A percentile compares a stretch with the other conserved stretches of the same genome.
phyloP scores from a whole-genome alignment of 2,888 invertebrate genomes.

The Anodontia alba region DNA sequence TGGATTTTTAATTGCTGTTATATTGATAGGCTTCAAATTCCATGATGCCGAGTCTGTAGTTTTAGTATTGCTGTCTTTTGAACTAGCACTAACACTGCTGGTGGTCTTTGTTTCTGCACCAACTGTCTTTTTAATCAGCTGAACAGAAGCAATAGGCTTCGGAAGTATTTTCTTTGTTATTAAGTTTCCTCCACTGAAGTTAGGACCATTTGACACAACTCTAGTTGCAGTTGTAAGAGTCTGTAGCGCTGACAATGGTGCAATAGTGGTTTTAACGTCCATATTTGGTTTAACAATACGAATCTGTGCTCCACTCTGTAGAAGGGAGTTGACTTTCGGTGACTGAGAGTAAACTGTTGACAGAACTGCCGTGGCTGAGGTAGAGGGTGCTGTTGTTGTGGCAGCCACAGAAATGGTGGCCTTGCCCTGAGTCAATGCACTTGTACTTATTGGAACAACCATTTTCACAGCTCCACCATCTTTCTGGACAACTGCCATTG shows the following conservation, averaged over 20 bases:
- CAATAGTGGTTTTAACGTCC: slow-evolving; percentile 23
- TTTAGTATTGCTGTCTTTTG: slow-evolving; percentile 2
- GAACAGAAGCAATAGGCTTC: slow-evolving; percentile 13
- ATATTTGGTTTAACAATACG: slow-evolving; percentile 47
- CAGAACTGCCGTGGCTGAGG: slow-evolving; percentile 33
- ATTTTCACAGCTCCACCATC: slow-evolving; percentile 55
- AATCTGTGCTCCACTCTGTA: slow-evolving; percentile 38
- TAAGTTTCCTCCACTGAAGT: slow-evolving; percentile 43
- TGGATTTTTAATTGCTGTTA: neutral
- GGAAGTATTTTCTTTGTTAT: slow-evolving; percentile 25
- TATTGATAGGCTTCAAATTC: slow-evolving; percentile 9
- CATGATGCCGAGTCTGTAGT: neutral
- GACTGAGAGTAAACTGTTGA: slow-evolving; percentile 44
- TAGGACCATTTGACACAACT: slow-evolving; percentile 43
- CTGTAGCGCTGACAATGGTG: slow-evolving; percentile 46
- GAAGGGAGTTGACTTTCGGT: slow-evolving; percentile 42
- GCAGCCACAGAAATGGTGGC: slow-evolving; percentile 20
- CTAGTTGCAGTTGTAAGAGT: slow-evolving; percentile 50
- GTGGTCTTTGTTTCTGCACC: neutral
- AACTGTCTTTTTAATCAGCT: slow-evolving; percentile 26
- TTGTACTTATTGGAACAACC: slow-evolving; percentile 43
- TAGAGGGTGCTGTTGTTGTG: slow-evolving; percentile 3
- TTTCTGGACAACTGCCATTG: slow-evolving; percentile 55
- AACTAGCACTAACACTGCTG: slow-evolving; percentile 10
- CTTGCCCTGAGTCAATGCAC: slow-evolving; percentile 33